Base-by-base conservation (phyloP, 2,113 vertebrate species). In the Heterotis niloticus region DNA sequence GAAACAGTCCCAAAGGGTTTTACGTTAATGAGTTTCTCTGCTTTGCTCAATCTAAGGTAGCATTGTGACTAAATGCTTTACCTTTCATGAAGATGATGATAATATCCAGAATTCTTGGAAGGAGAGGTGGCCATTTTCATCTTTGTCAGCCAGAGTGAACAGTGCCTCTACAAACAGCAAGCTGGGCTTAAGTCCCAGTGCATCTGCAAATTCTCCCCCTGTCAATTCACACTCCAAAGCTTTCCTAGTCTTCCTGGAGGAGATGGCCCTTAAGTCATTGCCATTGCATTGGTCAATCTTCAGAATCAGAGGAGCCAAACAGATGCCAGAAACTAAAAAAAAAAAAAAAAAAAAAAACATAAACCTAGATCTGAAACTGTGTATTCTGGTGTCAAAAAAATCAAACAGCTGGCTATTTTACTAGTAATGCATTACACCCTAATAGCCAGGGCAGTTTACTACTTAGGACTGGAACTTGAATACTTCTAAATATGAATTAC, bases 11-110 rank as follows among this genome's bases (percentile, higher is more conserved):
- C 34, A 44, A 44, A 44, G 34, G 5, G 26, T 44, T 44, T 69
- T 13, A 34, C 23, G n/a, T 66, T 24, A 5, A 69, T 69, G 5
- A 16, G 34, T 29, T 34, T 26, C 26, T 10, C 23, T 14, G 26
- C 10, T 11, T 69, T 12, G 18, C 3, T 69, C 17, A 16, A 17
- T 66, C 14, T 34, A 62, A 20, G 2, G 12, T 62, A 23, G 34
- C 60, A 24, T 76, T 51, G 1, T 52, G 18, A 17, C 44, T 23
- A 14, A 62, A 17, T 14, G 20, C 0, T 52, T 84, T 81, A 98
- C 98, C 97, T 94, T 95, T 98, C 95, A 99, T 97, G 85, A 99
- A 98, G 87, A 96, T 92, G 77, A 93, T 94, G 23, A 98, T 87
- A 81, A 99, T 96, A 80, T 98, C 94, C 44, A 98, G 81, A 99